Evolutionary conservation across 35 echinoderm and acorn worm species (phyloP).

Genomic region (Anneissia japonica): DNA sequence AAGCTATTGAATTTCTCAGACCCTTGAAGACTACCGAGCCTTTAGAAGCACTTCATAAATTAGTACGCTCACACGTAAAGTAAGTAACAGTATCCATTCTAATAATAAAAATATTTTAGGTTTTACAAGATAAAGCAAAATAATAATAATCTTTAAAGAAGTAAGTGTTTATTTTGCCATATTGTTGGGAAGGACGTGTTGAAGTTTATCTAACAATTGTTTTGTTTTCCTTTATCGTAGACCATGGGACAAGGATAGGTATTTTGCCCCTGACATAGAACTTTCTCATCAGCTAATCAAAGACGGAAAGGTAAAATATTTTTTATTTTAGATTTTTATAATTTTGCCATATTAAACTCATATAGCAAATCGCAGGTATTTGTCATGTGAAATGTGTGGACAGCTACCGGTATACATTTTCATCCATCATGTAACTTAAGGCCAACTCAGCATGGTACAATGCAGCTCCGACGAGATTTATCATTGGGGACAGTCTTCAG

Average conservation of each 20-base stretch:
- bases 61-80: slow-evolving; percentile 58
- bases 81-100: slow-evolving; percentile 16
- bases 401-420: too few relatives aligned
- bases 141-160: too few relatives aligned
- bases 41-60: slow-evolving; percentile 69
- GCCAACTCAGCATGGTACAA: too few relatives aligned
- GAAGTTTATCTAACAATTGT: background rate
- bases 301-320: slow-evolving; percentile 72
- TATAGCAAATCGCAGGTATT: too few relatives aligned
- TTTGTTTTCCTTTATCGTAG: slow-evolving; percentile 11
- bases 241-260: slow-evolving; percentile 66
- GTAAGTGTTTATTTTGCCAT: background rate
- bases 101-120: background rate
- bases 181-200: background rate
- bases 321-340: too few relatives aligned
- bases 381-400: too few relatives aligned
- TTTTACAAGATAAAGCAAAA: background rate
- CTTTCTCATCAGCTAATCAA: slow-evolving; percentile 52
- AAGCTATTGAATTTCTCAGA: slow-evolving; percentile 84
- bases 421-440: too few relatives aligned
- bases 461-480: too few relatives aligned
- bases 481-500: too few relatives aligned
- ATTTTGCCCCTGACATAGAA: slow-evolving; percentile 76
- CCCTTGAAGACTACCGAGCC: slow-evolving; percentile 78
- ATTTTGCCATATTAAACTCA: too few relatives aligned